Conservation (phyloP, 1,140 invertebrate species). For the Dendrolimus kikuchii region DNA sequence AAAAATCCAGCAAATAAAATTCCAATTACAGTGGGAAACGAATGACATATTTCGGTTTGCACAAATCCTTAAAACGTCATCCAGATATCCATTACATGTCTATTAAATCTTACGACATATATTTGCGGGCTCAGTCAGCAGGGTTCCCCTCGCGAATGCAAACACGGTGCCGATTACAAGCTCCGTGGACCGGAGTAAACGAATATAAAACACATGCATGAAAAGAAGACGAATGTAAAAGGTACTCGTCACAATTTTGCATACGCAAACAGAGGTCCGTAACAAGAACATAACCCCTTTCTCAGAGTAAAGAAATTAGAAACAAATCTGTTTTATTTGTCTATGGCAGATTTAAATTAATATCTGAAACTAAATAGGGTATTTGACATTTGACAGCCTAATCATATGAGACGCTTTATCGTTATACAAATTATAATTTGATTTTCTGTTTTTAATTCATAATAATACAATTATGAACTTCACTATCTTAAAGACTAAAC, state of each 20-base stretch:
- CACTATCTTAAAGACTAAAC: too few species aligned
- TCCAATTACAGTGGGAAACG: conserved; percentile 59
- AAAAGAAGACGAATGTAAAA: conserved; percentile 64
- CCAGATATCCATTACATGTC: conserved; percentile 72
- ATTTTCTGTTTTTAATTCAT: too few species aligned
- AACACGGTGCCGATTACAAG: conserved; percentile 65
- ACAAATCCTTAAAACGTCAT: conserved; percentile 72
- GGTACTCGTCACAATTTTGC: conserved; percentile 65
- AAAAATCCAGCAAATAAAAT: conserved; percentile 66
- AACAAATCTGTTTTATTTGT: neutral
- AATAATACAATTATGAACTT: too few species aligned
- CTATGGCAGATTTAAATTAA: too few species aligned
- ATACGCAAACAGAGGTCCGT: conserved; percentile 54
- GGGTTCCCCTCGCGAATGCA: conserved; percentile 52
- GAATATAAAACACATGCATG: conserved; percentile 68
- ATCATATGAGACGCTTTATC: too few species aligned
- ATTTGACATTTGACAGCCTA: too few species aligned
- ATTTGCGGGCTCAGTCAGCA: conserved; percentile 68
- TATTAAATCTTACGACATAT: conserved; percentile 72
- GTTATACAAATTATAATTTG: too few species aligned
- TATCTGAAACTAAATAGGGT: too few species aligned
- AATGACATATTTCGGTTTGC: conserved; percentile 70
- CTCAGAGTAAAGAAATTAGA: conserved; percentile 1
- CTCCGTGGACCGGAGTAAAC: conserved; percentile 66
- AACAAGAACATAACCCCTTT: conserved; percentile 23